Evolutionary conservation across 2,888 invertebrate species (phyloP), one percentile per base, ranked within the genome.

Genomic region (Oligia fasciuncula): DNA sequence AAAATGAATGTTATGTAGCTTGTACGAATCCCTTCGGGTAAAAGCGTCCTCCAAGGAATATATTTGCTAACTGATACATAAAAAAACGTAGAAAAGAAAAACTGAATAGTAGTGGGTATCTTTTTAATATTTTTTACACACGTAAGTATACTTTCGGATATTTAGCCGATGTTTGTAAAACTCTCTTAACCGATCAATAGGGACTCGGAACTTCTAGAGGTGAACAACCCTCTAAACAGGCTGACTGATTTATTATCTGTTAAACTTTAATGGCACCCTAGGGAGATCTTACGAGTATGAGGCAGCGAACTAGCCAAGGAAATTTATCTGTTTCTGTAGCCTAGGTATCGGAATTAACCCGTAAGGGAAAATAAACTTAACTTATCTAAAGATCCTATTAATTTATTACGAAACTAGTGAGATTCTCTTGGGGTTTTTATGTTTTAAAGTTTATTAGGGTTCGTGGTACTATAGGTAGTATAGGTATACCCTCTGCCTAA

Each of bases 171-270:
- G 9, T 43, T 43, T 43, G 43, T 43, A 43, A 35, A 40, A 23
- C 19, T 14, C 8, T 6, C 2, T 46, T 29, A 73, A 65, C 72
- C 80, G 75, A 80, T 79, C 83, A 81, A 81, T 73, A 73, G 73
- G 76, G 76, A 79, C 79, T 77, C 76, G 0, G 4, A 6, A 4
- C 46, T 68, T 49, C 51, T 49, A 77, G 75, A 72, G 87, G 89
- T 90, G 88, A 89, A 91, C 86, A 90, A 86, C 91, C 91, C 85
- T 83, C 80, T 73, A 83, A 82, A 85, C 80, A 88, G 84, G 82
- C 81, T 73, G 76, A 78, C 83, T 85, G 88, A 92, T 93, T 93
- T 93, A 93, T 91, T 83, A 88, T 80, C 85, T 85, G 89, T 87
- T 88, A 86, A 90, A 92, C 86, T 92, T 92, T 87, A 89, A 88